Evolutionary conservation across 1,140 invertebrate genomes (phyloP).

Genomic region (Apis laboriosa): DNA sequence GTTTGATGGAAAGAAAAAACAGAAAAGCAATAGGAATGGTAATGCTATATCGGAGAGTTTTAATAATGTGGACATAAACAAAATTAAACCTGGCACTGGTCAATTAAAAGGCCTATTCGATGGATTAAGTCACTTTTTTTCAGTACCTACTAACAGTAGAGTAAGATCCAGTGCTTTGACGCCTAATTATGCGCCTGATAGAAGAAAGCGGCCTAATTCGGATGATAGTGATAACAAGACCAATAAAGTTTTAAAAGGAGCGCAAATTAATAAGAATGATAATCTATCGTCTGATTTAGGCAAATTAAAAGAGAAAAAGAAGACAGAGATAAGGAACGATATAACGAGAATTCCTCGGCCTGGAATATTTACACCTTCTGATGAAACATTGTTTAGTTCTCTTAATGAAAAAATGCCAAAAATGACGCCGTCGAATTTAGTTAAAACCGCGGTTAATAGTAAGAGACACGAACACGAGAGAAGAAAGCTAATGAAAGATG

Average conservation of each 20-base stretch:
- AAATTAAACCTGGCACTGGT: conserved; percentile 81
- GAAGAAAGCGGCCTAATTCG: conserved; percentile 75
- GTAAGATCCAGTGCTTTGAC: conserved; percentile 78
- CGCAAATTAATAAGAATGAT: conserved; percentile 44
- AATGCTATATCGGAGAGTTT: neutral
- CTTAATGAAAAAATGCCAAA: conserved; percentile 68
- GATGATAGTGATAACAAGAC: conserved; percentile 58
- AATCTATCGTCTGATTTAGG: conserved; percentile 12
- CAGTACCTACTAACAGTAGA: conserved; percentile 83
- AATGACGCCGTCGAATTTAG: conserved; percentile 84
- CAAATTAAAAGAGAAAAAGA: conserved; percentile 52
- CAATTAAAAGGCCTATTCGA: conserved; percentile 90
- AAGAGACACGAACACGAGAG: conserved; percentile 83
- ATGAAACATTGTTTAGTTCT: conserved; percentile 60
- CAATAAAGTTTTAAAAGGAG: conserved; percentile 37
- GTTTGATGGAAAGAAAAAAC: conserved; percentile 56
- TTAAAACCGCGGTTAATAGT: conserved; percentile 85
- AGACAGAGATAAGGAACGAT: conserved; percentile 14
- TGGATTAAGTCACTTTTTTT: conserved; percentile 92
- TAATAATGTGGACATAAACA: conserved; percentile 68
- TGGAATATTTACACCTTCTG: conserved; percentile 72
- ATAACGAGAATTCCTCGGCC: conserved; percentile 65
- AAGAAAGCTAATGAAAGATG: conserved; percentile 73
- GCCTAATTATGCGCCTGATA: conserved; percentile 81
- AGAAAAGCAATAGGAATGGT: conserved; percentile 37